Evolutionary conservation across 2,113 vertebrate genomes (phyloP), one percentile per base, ranked within the genome.

Genomic region (Lampris megalopsis): DNA sequence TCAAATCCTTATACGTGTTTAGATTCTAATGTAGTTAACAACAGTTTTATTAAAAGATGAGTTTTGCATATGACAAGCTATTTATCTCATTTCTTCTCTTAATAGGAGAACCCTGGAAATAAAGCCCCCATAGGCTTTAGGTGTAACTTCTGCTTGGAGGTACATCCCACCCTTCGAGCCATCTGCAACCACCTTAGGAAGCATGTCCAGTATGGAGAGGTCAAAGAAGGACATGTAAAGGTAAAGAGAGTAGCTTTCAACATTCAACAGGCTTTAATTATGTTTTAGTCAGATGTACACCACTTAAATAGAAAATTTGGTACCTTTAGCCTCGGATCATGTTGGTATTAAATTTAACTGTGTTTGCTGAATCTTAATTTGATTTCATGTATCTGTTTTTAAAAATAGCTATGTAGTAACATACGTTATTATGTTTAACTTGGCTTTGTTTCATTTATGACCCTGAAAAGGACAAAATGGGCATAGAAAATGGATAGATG

Each of bases 171-270:
- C 6, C 96, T 99, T 66, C 93, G 97, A 80, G 98, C 98, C 75
- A 99, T 99, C 93, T 99, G 97, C 91, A 99, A 99, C 87, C 98
- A 99, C 78, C 96, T 99, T 36, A 95, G 98, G 81, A 99, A 99
- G 76, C 98, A 99, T 3, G 96, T 99, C 71, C 97, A 98, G 85
- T 99, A 99, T 0, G 96, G 96, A 73, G 97, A 95, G 61, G 95
- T 93, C 80, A 96, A 97, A 61, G 89, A 88, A 70, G 92, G 92
- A 6, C 93, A 94, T 3, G 83, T 95, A 90, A 74, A 96, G 96
- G 94, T 96, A 95, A 1, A 89, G 87, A 49, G 74, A 73, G 5
- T 47, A 53, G 43, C 43, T 5, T 45, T 24, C 1, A 24, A 58
- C 64, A 6, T 66, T 0, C 49, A 3, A 3, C 1, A 10, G 11